Base-by-base conservation (phyloP, 2,888 invertebrate genomes). In the Patella ulyssiponensis region DNA sequence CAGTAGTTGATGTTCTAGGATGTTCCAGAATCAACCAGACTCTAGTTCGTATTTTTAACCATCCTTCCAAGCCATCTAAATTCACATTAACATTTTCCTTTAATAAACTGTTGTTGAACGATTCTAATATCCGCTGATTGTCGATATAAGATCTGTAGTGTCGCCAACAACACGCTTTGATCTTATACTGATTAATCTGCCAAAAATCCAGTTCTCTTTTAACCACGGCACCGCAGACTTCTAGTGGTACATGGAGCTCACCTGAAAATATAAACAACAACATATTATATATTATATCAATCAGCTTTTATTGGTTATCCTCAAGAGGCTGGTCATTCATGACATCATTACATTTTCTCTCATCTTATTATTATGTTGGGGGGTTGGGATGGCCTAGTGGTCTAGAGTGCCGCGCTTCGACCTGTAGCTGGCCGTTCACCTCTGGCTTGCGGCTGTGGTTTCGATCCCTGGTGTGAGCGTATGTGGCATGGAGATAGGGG, bases 191-290 rank as follows among this genome's bases (percentile, higher is more conserved):
- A 76, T 90, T 87, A 27, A 91, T 88, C 78, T 89, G 89, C 91
- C 91, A 91, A 83, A 88, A 91, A 78, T 90, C 90, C 71, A 91
- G 82, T 79, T 91, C 91, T 33, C 91, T 82, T 81, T 90, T 90
- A 44, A 91, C 90, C 23, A 91, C 91, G 14, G 91, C 90, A 4
- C 91, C 91, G 76, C 91, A 91, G 14, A 91, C 90, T 81, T 90
- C 90, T 72, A 90, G 81, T 0, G 91, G 91, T 15, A 91, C 88
- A 79, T 91, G 91, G 14, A 91, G 86, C 81, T 91, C 91, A 73
- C 91, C 91, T 89, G 88, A 9, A 79, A 83, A 71, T 54, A 76
- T 74, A 78, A 71, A 70, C 9, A 44, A 44, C 9, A 7, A 44
- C 5, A 0, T 5, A 33, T 5, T 33, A 33, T 33, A 5, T 33